phyloP scores from a whole-genome alignment of 2,797 vertebrate species.

The Tauraco hartlaubi region DNA sequence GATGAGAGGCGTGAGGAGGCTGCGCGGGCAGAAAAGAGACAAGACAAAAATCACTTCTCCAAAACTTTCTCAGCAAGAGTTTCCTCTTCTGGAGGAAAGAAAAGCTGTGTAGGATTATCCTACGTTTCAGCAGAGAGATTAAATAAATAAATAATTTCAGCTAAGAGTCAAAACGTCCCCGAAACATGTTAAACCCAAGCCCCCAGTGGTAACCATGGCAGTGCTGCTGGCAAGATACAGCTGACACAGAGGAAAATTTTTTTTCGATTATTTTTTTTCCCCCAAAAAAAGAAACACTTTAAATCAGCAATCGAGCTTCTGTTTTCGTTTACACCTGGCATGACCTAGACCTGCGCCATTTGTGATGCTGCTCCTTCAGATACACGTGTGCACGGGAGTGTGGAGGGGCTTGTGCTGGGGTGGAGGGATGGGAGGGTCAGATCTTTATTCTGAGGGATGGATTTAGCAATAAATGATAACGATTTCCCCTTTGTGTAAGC shows the following conservation, averaged over 20 bases:
- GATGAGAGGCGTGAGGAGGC: not conserved
- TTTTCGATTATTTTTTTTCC: not conserved
- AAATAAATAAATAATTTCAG: not conserved
- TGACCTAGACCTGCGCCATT: not conserved
- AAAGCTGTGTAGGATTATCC: not conserved
- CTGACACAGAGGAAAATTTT: not conserved
- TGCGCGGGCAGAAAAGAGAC: not conserved
- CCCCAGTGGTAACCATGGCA: not conserved
- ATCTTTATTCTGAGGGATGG: not conserved
- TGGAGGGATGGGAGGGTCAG: not conserved
- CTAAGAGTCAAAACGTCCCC: not conserved
- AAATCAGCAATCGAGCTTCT: not conserved
- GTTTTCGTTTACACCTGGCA: not conserved
- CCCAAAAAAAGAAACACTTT: not conserved
- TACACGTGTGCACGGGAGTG: accelerated
- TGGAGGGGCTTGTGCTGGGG: not conserved
- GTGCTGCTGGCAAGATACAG: not conserved
- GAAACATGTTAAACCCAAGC: not conserved
- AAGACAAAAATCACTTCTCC: not conserved
- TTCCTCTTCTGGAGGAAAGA: not conserved
- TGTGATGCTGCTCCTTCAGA: not conserved
- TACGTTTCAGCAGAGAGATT: not conserved
- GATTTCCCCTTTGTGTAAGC: slow-evolving; percentile 27
- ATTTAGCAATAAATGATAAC: slow-evolving; percentile 30
- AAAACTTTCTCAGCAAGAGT: not conserved